Conservation (phyloP, 2,113 vertebrate genomes). For the human (Homo sapiens) region GRCh38 chr5:19919501-19920000, state of each 20-base stretch:
- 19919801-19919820: neutral
- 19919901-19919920: neutral
- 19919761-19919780: neutral
- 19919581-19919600: neutral
- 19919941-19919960: neutral
- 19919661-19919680: neutral
- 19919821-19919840: neutral
- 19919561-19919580: neutral
- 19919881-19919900: neutral
- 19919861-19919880: neutral
- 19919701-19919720: neutral
- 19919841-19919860: neutral
- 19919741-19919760: neutral
- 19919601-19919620: neutral
- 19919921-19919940: neutral
- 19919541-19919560: neutral
- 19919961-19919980: neutral
- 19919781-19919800: neutral
- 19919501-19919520: neutral
- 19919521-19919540: fast-evolving
- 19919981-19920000: neutral
- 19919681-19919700: neutral
- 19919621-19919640: neutral
- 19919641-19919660: neutral
- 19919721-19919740: neutral